Base-by-base conservation (phyloP, 2,113 vertebrate species). In the Toxostoma redivivum region DNA sequence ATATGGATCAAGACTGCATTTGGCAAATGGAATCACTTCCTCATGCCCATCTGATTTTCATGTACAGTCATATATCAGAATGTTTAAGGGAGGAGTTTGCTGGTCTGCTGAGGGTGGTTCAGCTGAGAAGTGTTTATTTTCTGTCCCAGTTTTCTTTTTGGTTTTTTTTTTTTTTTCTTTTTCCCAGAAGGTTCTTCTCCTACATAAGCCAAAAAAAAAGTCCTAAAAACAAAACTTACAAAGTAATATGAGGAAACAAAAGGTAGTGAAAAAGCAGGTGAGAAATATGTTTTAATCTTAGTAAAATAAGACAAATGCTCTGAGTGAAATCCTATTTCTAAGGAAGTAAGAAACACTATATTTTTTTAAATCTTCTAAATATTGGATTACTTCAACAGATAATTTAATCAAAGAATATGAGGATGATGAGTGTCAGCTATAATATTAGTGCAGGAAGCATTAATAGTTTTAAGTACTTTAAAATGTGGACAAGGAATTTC, bases 41-140 rank as follows among this genome's bases (percentile, higher is more conserved):
- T 83, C 48, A n/a, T 91, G 77, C 73, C 96, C 80, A 95, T 96
- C 91, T 95, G 91, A 96, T 95, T 96, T 95, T 88, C 94, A 90
- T 86, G 79, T 90, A 83, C 48, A 93, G 77, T 64, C 66, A 57
- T 87, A 71, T 82, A 90, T 90, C n/a, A 83, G 56, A 92, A 85
- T 57, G 70, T 71, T 83, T 86, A 69, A 81, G 74, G 64, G 86
- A 88, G 78, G 57, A 87, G 87, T 80, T 73, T 94, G 72, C 38
- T 76, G n/a, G 35, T 73, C 58, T 91, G 33, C 27, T 53, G 44
- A 94, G 53, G 38, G 50, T n/a, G 28, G 48, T 58, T 96, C 61
- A 88, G 61, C 20, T 94, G 53, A 67, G 35, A 91, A 81, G 15
- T 66, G 47, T 92, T 92, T 97, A 82, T 85, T 96, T 90, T 73